These are phyloP conservation scores for Hippoglossus hippoglossus DNA, from an alignment of 2,797 vertebrate species.

Conservation along the genomic window DNA sequence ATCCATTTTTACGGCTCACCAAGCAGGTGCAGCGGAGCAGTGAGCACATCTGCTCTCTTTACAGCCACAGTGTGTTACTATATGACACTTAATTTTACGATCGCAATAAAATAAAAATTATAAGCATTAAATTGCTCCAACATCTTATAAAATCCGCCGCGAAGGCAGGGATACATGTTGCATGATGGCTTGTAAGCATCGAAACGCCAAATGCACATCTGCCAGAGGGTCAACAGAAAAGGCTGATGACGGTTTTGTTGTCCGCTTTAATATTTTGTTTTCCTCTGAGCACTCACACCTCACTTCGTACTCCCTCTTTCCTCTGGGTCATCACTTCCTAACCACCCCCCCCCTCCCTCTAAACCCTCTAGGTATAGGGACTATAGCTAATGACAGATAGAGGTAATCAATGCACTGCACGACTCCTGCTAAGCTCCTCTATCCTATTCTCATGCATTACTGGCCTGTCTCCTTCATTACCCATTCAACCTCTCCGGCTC, in stretches of 20 bases:
- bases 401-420: slow-evolving; percentile 79
- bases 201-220: slow-evolving; percentile 9
- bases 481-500: slow-evolving; percentile 70
- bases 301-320: slow-evolving; percentile 8
- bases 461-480: slow-evolving; percentile 73
- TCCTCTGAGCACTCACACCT: background rate
- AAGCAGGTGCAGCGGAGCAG: slow-evolving; percentile 58
- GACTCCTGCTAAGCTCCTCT: slow-evolving; percentile 70
- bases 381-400: slow-evolving; percentile 74
- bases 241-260: background rate
- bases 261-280: background rate
- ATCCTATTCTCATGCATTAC: slow-evolving; percentile 78
- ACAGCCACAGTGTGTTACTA: slow-evolving; percentile 56
- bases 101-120: slow-evolving; percentile 62
- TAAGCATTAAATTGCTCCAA: slow-evolving; percentile 55
- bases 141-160: slow-evolving; percentile 47
- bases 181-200: slow-evolving; percentile 12
- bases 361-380: slow-evolving; percentile 57
- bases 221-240: background rate
- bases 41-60: slow-evolving; percentile 64
- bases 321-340: slow-evolving; percentile 1
- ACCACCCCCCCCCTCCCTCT: background rate
- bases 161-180: slow-evolving; percentile 20
- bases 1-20: slow-evolving; percentile 69
- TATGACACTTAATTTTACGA: slow-evolving; percentile 53